Conservation (phyloP, 2,888 invertebrate species). For the Keiferia lycopersicella region DNA sequence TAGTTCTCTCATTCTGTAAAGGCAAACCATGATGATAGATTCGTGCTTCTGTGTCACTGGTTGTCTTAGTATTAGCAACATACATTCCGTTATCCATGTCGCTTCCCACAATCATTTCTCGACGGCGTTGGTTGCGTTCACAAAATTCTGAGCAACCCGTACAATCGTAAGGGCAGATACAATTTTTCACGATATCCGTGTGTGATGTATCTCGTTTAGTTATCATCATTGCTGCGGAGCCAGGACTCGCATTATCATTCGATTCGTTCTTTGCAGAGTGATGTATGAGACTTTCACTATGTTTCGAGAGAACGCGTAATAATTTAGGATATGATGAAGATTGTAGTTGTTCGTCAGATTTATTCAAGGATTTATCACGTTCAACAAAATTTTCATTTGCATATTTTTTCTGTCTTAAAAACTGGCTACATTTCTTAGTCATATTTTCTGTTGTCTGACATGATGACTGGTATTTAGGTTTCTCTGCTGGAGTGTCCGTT, state of each 20-base stretch:
- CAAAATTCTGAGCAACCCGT: neutral
- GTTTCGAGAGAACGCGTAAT: too few relatives aligned
- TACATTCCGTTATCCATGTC: neutral
- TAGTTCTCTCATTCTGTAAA: neutral
- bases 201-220: too few relatives aligned
- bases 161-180: neutral
- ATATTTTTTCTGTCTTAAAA: neutral
- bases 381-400: too few relatives aligned
- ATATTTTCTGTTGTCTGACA: neutral
- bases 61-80: neutral
- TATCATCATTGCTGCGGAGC: neutral
- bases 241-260: too few relatives aligned
- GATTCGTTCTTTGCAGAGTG: neutral
- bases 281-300: neutral
- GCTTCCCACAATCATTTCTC: neutral
- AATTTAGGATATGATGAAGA: neutral
- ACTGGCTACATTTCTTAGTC: neutral
- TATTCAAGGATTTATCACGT: too few relatives aligned
- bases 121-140: neutral
- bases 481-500: neutral
- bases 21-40: neutral
- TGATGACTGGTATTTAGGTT: neutral
- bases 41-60: neutral
- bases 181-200: neutral
- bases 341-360: too few relatives aligned